Evolutionary conservation across 1,140 invertebrate genomes (phyloP), one percentile per base, ranked within the genome.

Genomic region (Listronotus bonariensis): DNA sequence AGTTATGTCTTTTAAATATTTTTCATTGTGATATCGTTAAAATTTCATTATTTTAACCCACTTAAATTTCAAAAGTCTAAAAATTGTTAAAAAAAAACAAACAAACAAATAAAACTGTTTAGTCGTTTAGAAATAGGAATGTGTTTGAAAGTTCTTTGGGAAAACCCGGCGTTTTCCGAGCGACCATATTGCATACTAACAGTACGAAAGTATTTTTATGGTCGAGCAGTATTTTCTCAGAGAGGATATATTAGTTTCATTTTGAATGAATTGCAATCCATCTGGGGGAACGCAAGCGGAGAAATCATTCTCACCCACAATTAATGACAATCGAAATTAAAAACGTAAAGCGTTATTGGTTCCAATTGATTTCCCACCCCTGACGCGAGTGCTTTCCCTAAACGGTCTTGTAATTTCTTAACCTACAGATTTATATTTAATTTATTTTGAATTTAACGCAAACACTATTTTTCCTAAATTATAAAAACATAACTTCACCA

Each of bases 231-330:
- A 61, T 74, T 72, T 68, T 66, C 64, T 62, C 65, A 59, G 60
- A 51, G 64, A 71, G 72, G 69, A 77, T 77, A 77, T 77, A 77
- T 77, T 77, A 76, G 74, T 77, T 77, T 77, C 76, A 76, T 77
- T 77, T 77, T 68, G 74, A 72, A 72, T 75, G 70, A 72, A 72
- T 74, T 68, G 75, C 74, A 73, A 74, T 74, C 68, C 68, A 69
- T 70, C 68, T 69, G 64, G 64, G 69, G 63, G 55, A 55, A 31
- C 40, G 41, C 48, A 53, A 71, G 63, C 69, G 65, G 71, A 70
- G 68, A 69, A 72, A 69, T 67, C 68, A 67, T 69, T 69, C 68
- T 69, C 68, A 67, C 74, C 72, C 74, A 70, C 74, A 75, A 76
- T 76, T 76, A 75, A 75, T 76, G 75, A 69, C 72, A 70, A 73